A percentile compares a stretch with the other conserved stretches of the same genome.
Evolutionary conservation across 2,797 vertebrate species (phyloP).

Genomic region (Streptopelia turtur): DNA sequence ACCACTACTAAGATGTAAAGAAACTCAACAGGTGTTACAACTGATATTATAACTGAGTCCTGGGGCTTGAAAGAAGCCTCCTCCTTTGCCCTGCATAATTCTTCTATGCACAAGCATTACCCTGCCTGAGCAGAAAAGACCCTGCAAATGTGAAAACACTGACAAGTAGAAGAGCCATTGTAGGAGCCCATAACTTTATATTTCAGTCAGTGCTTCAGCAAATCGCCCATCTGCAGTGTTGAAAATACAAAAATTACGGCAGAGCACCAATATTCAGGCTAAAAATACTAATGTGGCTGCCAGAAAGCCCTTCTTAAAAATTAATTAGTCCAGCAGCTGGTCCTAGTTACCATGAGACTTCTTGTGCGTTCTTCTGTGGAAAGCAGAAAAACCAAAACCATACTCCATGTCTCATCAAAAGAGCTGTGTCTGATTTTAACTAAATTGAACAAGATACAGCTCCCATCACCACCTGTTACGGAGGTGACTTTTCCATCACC

Average conservation of each 20-base stretch:
- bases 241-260: not conserved
- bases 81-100: not conserved
- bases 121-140: not conserved
- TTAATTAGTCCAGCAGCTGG: not conserved
- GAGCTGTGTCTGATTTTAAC: not conserved
- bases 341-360: not conserved
- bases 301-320: constrained; percentile 27
- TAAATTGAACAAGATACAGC: not conserved
- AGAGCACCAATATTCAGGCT: not conserved
- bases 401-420: not conserved
- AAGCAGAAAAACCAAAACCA: not conserved
- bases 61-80: not conserved
- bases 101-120: not conserved
- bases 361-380: constrained; percentile 18
- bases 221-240: not conserved
- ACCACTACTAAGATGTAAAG: not conserved
- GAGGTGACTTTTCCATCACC: not conserved
- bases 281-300: not conserved
- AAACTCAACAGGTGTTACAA: not conserved
- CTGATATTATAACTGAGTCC: not conserved
- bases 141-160: not conserved
- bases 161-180: not conserved
- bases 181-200: not conserved
- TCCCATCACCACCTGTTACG: not conserved
- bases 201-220: not conserved